Conservation (phyloP, 2,797 vertebrate species). For the Denticeps clupeoides region DNA sequence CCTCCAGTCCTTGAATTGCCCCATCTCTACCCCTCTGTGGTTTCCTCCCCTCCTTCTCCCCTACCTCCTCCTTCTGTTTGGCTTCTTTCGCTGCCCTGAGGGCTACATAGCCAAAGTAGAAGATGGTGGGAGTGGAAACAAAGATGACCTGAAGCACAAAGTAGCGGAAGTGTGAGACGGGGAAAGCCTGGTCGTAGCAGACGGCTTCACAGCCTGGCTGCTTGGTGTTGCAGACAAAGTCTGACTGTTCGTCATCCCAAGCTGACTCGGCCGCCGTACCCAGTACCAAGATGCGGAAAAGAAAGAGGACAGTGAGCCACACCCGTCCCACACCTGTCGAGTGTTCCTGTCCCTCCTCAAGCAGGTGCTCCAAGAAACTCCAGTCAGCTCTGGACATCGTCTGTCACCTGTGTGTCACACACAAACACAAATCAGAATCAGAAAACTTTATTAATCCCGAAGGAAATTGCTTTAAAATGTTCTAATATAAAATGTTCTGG, state of each 20-base stretch:
- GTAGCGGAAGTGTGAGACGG: constrained; percentile 73
- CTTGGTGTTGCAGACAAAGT: constrained; percentile 64
- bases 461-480: too few species aligned
- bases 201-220: constrained; percentile 64
- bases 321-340: constrained; percentile 64
- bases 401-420: constrained; percentile 37
- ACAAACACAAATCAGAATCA: background rate
- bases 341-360: constrained; percentile 70
- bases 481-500: too few species aligned
- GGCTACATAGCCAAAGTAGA: constrained; percentile 67
- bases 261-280: constrained; percentile 64
- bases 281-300: constrained; percentile 68
- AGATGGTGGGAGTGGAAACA: constrained; percentile 67
- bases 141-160: constrained; percentile 72
- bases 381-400: constrained; percentile 75
- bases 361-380: constrained; percentile 68
- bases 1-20: background rate
- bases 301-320: constrained; percentile 72
- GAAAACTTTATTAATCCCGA: constrained; percentile 10
- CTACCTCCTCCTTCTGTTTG: constrained; percentile 12
- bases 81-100: constrained; percentile 28
- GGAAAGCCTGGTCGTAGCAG: constrained; percentile 73
- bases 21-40: constrained; percentile 8
- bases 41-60: constrained; percentile 2
- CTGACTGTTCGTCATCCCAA: constrained; percentile 68